Conservation (phyloP, 2,797 vertebrate genomes). For the Neostethus bicornis region DNA sequence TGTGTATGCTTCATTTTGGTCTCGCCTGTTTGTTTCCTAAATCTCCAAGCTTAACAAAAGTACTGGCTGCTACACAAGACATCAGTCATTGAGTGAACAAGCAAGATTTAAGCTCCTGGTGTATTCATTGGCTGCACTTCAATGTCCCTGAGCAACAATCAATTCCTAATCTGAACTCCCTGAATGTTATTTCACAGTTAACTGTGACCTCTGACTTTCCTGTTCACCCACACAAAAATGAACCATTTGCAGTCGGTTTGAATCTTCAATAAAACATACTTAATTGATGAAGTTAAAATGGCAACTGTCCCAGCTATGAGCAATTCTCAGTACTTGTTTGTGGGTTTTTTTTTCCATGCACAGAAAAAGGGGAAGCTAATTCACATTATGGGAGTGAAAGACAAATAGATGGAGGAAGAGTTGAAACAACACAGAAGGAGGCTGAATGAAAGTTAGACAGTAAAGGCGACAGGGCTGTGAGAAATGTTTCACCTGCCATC, state of each 20-base stretch:
- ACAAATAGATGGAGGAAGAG: conserved; percentile 43
- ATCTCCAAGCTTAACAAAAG: neutral
- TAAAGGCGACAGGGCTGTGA: conserved; percentile 59
- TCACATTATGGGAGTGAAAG: conserved; percentile 53
- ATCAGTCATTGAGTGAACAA: conserved; percentile 25
- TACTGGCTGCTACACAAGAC: conserved; percentile 9
- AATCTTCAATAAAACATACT: neutral
- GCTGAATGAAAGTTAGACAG: conserved; percentile 64
- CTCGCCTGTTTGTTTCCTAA: conserved; percentile 6
- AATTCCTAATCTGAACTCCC: conserved; percentile 22
- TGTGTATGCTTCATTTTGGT: neutral
- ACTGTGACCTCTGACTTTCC: conserved; percentile 10
- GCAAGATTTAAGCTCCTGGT: conserved; percentile 21
- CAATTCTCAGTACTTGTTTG: neutral
- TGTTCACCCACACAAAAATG: conserved; percentile 5
- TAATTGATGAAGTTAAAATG: no score
- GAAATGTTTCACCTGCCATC: conserved; percentile 72
- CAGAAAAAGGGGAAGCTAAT: conserved; percentile 22
- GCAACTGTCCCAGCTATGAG: neutral
- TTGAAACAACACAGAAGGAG: conserved; percentile 60
- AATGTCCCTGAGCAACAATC: conserved; percentile 34
- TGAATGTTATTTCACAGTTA: conserved; percentile 9
- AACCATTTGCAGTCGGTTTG: conserved; percentile 5
- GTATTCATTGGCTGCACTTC: conserved; percentile 15
- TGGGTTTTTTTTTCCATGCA: neutral